Evolutionary conservation across 2,888 invertebrate genomes (phyloP).

Genomic region (Phyllotreta striolata): DNA sequence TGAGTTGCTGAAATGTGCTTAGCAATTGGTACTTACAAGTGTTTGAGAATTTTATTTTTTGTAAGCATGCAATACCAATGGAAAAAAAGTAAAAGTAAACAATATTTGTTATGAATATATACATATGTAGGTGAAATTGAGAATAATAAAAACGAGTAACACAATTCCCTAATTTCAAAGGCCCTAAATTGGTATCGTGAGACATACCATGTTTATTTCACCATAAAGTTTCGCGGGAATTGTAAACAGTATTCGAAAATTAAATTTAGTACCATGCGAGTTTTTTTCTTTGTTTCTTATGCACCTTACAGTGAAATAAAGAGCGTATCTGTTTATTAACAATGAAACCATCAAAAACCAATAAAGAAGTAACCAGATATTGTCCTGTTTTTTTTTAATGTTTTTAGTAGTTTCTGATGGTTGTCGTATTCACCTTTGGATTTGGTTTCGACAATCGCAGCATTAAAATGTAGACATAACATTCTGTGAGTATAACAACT

Average conservation of each 20-base stretch:
- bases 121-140: not conserved
- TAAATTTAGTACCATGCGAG: slow-evolving; percentile 2
- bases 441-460: slow-evolving; percentile 23
- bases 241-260: slow-evolving; percentile 16
- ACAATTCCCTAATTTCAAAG: slow-evolving; percentile 1
- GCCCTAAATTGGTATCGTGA: slow-evolving; percentile 8
- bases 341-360: slow-evolving; percentile 22
- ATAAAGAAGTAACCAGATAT: slow-evolving; percentile 23
- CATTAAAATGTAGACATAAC: slow-evolving; percentile 29
- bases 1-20: no score
- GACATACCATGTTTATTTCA: slow-evolving; percentile 11
- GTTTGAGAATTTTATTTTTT: no score
- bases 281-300: slow-evolving; percentile 19
- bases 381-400: slow-evolving; percentile 11
- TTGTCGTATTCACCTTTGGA: slow-evolving; percentile 23
- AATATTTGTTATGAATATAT: no score
- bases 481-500: slow-evolving; percentile 23
- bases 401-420: slow-evolving; percentile 28
- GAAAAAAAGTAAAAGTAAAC: no score
- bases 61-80: no score
- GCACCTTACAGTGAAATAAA: slow-evolving; percentile 11
- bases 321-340: slow-evolving; percentile 19
- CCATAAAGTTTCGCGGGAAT: slow-evolving; percentile 4
- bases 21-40: no score
- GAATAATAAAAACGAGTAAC: slow-evolving; percentile 1